Conservation (phyloP, 2,113 vertebrate species). For the Prionailurus bengalensis region DNA sequence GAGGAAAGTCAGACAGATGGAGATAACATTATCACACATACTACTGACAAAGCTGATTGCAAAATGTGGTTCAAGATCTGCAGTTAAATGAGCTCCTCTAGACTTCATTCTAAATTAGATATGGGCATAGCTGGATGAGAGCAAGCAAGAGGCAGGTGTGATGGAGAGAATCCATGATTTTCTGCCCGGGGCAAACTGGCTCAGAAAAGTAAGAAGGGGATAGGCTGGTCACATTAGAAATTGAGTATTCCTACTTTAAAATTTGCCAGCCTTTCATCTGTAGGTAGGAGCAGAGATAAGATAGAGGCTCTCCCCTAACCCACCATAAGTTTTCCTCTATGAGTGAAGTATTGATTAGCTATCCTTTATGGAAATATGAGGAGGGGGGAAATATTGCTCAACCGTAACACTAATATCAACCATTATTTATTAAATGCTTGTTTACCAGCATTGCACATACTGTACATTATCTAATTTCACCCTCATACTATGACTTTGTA, state of each 20-base stretch:
- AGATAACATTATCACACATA: conserved; percentile 27
- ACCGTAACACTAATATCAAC: not conserved
- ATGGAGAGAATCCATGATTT: not conserved
- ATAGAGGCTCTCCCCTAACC: not conserved
- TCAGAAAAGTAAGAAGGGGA: not conserved
- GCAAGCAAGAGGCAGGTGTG: not conserved
- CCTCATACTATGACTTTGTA: not conserved
- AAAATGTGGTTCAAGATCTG: not conserved
- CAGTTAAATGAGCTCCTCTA: not conserved
- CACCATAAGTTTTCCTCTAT: not conserved
- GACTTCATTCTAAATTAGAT: not conserved
- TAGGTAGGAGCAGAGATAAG: not conserved
- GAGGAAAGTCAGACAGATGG: not conserved
- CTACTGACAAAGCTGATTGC: not conserved
- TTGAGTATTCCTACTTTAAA: not conserved
- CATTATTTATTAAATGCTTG: not conserved
- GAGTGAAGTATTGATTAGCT: not conserved
- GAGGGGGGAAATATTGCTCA: not conserved
- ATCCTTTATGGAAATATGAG: not conserved
- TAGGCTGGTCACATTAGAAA: not conserved
- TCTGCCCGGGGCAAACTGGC: not conserved
- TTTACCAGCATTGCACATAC: not conserved
- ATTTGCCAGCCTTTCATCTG: not conserved
- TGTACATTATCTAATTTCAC: not conserved
- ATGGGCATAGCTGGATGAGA: not conserved